Percentiles rank a stretch among this genome's conserved stretches.
phyloP scores from a whole-genome alignment of 2,888 invertebrate genomes.

The Cryptus armator region DNA sequence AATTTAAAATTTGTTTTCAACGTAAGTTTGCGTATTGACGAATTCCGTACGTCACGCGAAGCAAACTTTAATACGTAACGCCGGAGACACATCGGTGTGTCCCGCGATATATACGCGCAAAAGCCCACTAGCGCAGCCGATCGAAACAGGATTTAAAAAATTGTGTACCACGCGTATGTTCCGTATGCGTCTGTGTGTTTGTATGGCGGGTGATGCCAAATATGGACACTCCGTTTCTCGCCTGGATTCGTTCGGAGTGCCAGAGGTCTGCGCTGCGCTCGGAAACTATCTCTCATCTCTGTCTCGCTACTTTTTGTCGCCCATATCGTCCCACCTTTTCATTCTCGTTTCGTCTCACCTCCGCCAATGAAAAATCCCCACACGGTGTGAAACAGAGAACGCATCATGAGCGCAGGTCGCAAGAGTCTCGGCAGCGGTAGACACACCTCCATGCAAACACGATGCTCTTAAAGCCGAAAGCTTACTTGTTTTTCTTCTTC shows the following conservation, averaged over 20 bases:
- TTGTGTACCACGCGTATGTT: slow-evolving; percentile 29
- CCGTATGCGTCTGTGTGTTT: slow-evolving; percentile 39
- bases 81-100: neutral
- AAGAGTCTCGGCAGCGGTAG: slow-evolving; percentile 20
- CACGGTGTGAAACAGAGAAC: slow-evolving; percentile 33
- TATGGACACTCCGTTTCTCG: slow-evolving; percentile 75
- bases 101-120: slow-evolving; percentile 13
- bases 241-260: slow-evolving; percentile 66
- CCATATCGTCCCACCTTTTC: slow-evolving; percentile 42
- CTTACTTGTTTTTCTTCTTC: slow-evolving; percentile 36
- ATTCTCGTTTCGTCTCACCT: slow-evolving; percentile 41
- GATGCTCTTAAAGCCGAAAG: slow-evolving; percentile 39
- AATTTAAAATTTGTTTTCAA: neutral
- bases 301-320: slow-evolving; percentile 28
- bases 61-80: slow-evolving; percentile 11
- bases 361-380: slow-evolving; percentile 54
- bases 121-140: slow-evolving; percentile 36
- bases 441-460: slow-evolving; percentile 48
- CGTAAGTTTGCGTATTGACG: neutral
- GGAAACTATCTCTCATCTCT: slow-evolving; percentile 28
- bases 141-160: slow-evolving; percentile 45
- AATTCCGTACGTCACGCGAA: slow-evolving; percentile 12
- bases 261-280: neutral
- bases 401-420: neutral
- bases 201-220: slow-evolving; percentile 74